Evolutionary conservation across 2,888 invertebrate genomes (phyloP).

Genomic region (Cordilura impudica): DNA sequence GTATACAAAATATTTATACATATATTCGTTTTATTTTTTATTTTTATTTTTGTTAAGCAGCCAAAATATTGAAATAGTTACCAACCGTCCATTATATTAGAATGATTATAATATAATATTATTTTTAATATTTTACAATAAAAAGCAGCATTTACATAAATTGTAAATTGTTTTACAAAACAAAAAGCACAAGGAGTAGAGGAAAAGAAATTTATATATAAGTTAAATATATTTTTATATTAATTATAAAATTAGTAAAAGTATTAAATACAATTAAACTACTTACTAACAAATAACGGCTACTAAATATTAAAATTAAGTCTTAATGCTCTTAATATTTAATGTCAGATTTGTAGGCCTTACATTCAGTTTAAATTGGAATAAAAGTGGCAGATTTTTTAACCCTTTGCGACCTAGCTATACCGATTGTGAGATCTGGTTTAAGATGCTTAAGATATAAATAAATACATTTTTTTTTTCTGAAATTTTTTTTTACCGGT

Average conservation of each 20-base stretch:
- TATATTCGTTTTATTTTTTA: too few relatives aligned
- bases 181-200: slow-evolving; percentile 30
- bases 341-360: too few relatives aligned
- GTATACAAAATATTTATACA: neutral
- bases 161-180: slow-evolving; percentile 18
- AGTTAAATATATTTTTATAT: slow-evolving; percentile 41
- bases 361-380: too few relatives aligned
- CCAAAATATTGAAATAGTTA: slow-evolving; percentile 32
- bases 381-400: too few relatives aligned
- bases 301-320: neutral
- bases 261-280: neutral
- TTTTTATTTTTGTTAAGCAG: slow-evolving; percentile 11
- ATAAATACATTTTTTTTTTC: too few relatives aligned
- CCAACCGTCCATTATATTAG: slow-evolving; percentile 38
- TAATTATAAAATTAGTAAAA: slow-evolving; percentile 16
- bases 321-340: neutral
- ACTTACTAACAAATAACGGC: slow-evolving; percentile 39
- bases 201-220: slow-evolving; percentile 34
- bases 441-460: too few relatives aligned
- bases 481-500: too few relatives aligned
- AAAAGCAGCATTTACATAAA: slow-evolving; percentile 54
- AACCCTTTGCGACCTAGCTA: too few relatives aligned
- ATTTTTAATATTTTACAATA: slow-evolving; percentile 1
- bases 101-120: slow-evolving; percentile 19
- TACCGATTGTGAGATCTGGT: too few relatives aligned